phyloP scores from a whole-genome alignment of 2,888 invertebrate genomes.

The Drosophila paranaensis region DNA sequence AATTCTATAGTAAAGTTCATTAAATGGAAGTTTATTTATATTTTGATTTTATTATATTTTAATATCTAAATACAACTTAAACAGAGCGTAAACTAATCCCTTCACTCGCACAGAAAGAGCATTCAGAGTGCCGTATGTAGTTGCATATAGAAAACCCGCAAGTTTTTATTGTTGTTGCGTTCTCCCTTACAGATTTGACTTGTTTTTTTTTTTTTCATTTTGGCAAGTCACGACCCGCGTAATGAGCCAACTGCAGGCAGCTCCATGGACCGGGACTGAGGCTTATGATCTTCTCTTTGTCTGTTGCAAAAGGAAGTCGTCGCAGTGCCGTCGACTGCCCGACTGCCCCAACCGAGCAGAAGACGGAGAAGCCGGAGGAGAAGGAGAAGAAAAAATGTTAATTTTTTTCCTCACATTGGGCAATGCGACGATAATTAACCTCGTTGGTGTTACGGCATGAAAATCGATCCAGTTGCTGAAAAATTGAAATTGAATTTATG shows the following conservation, averaged over 20 bases:
- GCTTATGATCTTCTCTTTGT: slow-evolving; percentile 74
- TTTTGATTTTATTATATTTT: too few relatives aligned
- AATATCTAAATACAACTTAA: too few relatives aligned
- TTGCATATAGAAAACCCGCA: background rate
- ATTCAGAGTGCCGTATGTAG: background rate
- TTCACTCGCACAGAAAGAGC: background rate
- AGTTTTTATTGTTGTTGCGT: slow-evolving; percentile 24
- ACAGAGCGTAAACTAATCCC: too few relatives aligned
- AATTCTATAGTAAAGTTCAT: too few relatives aligned
- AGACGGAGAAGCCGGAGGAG: background rate
- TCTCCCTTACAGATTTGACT: slow-evolving; percentile 66
- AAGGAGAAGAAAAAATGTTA: slow-evolving; percentile 57
- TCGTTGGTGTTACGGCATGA: slow-evolving; percentile 62
- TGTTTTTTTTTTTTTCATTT: slow-evolving; percentile 66
- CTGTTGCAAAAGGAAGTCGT: slow-evolving; percentile 68
- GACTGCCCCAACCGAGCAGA: slow-evolving; percentile 2
- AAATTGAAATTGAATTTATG: slow-evolving; percentile 59
- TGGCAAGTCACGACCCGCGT: slow-evolving; percentile 80
- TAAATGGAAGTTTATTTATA: too few relatives aligned
- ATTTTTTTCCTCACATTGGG: slow-evolving; percentile 67
- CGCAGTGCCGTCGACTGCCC: slow-evolving; percentile 30
- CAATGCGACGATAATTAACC: slow-evolving; percentile 76
- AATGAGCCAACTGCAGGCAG: slow-evolving; percentile 61
- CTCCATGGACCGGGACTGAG: slow-evolving; percentile 43
- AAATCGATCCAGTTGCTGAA: slow-evolving; percentile 56